Percentiles rank a stretch among this genome's conserved stretches.
Conservation (phyloP, 2,888 invertebrate genomes). For the Linnaemya tessellans region DNA sequence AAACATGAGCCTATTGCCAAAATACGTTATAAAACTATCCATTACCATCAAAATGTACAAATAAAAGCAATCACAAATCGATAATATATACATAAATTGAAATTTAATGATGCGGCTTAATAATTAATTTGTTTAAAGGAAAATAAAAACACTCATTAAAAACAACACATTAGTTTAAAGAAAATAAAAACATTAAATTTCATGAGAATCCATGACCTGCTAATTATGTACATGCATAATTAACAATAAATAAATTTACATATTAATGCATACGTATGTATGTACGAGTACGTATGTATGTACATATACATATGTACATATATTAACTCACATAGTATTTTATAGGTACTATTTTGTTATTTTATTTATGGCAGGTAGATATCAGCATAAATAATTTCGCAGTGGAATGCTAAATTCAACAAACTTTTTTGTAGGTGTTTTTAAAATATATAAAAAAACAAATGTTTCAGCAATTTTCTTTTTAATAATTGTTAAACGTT, state of each 20-base stretch:
- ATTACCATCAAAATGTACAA: too few relatives aligned
- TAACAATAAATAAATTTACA: neutral
- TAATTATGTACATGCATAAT: neutral
- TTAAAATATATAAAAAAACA: neutral
- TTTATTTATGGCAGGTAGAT: neutral
- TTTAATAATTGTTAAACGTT: neutral
- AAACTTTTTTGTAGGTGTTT: neutral
- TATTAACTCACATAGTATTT: slow-evolving; percentile 7
- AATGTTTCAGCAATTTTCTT: neutral
- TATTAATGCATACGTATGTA: neutral
- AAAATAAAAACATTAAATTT: too few relatives aligned
- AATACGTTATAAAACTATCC: too few relatives aligned
- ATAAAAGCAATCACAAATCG: too few relatives aligned
- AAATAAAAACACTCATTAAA: too few relatives aligned
- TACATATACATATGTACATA: neutral
- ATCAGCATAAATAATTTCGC: neutral
- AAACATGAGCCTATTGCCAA: too few relatives aligned
- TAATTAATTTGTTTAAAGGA: too few relatives aligned
- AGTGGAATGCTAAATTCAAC: neutral
- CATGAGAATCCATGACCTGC: too few relatives aligned
- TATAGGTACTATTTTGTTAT: neutral
- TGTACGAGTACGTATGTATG: neutral
- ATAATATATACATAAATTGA: too few relatives aligned
- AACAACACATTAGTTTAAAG: too few relatives aligned
- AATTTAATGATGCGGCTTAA: too few relatives aligned